Evolutionary conservation across 2,113 vertebrate genomes (phyloP).

Genomic region (Pedetes capensis): DNA sequence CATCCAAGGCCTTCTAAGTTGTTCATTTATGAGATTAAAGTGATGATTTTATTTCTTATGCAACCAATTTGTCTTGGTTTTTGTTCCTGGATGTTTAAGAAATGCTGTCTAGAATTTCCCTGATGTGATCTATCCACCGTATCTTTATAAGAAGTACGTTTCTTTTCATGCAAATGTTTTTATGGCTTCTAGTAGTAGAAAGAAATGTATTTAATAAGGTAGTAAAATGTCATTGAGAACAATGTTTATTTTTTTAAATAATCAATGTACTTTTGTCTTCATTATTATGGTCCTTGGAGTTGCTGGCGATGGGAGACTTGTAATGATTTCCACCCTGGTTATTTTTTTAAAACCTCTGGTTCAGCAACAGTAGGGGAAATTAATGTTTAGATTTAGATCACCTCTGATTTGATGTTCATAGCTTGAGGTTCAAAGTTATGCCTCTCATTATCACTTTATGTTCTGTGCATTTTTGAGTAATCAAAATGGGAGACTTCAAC

Average conservation of each 20-base stretch:
- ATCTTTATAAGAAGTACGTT: not conserved
- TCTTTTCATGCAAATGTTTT: not conserved
- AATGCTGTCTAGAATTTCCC: conserved; percentile 21
- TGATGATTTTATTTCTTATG: not conserved
- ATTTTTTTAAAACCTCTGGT: not conserved
- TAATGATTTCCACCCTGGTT: conserved; percentile 8
- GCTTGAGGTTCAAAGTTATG: not conserved
- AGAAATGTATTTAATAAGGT: conserved; percentile 44
- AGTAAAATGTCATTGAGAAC: not conserved
- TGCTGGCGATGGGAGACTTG: not conserved
- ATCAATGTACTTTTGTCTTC: conserved; percentile 19
- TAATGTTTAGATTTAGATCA: not conserved
- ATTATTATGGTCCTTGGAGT: not conserved
- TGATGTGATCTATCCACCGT: not conserved
- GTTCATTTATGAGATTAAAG: not conserved
- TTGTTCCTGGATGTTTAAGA: not conserved
- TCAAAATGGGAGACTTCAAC: not conserved
- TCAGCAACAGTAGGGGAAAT: not conserved
- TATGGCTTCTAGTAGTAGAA: not conserved
- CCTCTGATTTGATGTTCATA: not conserved
- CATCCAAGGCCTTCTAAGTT: not conserved
- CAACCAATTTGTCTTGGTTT: not conserved
- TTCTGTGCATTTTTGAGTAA: not conserved
- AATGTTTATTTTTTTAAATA: not conserved
- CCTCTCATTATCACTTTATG: not conserved